Conservation (phyloP, 2,113 vertebrate genomes). For the Ammospiza nelsoni region DNA sequence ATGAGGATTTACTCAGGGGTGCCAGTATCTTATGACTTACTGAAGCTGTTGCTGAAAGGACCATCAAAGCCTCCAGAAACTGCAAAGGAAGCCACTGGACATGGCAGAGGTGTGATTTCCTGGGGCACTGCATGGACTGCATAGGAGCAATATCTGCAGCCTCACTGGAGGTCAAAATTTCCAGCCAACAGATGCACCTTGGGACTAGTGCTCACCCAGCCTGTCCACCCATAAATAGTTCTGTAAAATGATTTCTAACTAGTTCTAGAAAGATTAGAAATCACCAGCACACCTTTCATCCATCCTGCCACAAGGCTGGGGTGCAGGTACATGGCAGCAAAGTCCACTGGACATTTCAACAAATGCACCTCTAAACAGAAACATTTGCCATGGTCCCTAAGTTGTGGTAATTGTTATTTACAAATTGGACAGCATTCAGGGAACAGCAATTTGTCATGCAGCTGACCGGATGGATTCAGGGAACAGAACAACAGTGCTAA, state of each 20-base stretch:
- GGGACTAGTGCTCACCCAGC: background rate
- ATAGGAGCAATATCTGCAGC: background rate
- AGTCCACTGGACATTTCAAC: accelerated
- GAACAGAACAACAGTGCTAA: conserved; percentile 51
- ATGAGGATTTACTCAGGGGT: background rate
- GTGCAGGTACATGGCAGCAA: background rate
- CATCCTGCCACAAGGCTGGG: background rate
- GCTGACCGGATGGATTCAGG: conserved; percentile 34
- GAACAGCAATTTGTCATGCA: conserved; percentile 29
- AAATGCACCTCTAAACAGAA: background rate
- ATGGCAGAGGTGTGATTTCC: background rate
- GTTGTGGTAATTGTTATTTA: background rate
- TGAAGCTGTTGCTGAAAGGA: background rate
- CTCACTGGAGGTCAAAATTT: background rate
- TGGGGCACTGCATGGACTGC: background rate
- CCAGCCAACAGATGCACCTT: background rate
- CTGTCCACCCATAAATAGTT: background rate
- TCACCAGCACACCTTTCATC: background rate
- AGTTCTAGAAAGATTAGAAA: background rate
- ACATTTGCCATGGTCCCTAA: background rate
- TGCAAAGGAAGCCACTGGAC: background rate
- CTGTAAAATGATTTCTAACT: background rate
- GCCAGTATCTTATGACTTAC: accelerated
- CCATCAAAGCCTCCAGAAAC: background rate
- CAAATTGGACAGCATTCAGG: conserved; percentile 26